Evolutionary conservation across 2,888 invertebrate genomes (phyloP).

Genomic region (Nematopogon swammerdamellus): DNA sequence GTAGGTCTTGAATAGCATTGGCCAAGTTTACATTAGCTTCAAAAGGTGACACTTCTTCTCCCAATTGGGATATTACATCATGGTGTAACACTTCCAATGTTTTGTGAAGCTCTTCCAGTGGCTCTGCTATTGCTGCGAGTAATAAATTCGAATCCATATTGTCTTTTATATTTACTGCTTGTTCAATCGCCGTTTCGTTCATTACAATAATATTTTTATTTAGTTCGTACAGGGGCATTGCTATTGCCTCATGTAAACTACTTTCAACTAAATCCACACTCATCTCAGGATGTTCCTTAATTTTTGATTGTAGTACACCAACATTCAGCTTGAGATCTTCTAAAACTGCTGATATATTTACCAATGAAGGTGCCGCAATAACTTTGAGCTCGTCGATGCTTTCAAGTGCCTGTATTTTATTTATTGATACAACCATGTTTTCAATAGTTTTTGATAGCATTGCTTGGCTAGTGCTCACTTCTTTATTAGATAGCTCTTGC

Average conservation of each 20-base stretch:
- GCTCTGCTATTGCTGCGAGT: constrained; percentile 35
- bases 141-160: constrained; percentile 19
- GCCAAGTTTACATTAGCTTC: constrained; percentile 29
- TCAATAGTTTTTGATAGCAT: constrained; percentile 32
- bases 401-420: constrained; percentile 27
- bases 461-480: constrained; percentile 20
- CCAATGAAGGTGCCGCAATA: too few relatives aligned
- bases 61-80: constrained; percentile 38
- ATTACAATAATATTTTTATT: constrained; percentile 31
- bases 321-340: constrained; percentile 35
- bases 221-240: constrained; percentile 32
- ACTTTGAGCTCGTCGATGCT: constrained; percentile 19
- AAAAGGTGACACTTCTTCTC: constrained; percentile 24
- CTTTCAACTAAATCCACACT: constrained; percentile 37
- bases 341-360: constrained; percentile 31
- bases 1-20: constrained; percentile 33
- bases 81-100: constrained; percentile 44
- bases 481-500: constrained; percentile 19
- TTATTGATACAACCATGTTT: constrained; percentile 31
- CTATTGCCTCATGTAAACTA: constrained; percentile 21
- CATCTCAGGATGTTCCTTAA: constrained; percentile 26
- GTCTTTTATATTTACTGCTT: constrained; percentile 26
- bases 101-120: constrained; percentile 38
- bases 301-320: constrained; percentile 23
- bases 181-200: constrained; percentile 33